Evolutionary conservation across 1,140 invertebrate species (phyloP), one percentile per base, ranked within the genome.

Genomic region (Platorchestia sp.): DNA sequence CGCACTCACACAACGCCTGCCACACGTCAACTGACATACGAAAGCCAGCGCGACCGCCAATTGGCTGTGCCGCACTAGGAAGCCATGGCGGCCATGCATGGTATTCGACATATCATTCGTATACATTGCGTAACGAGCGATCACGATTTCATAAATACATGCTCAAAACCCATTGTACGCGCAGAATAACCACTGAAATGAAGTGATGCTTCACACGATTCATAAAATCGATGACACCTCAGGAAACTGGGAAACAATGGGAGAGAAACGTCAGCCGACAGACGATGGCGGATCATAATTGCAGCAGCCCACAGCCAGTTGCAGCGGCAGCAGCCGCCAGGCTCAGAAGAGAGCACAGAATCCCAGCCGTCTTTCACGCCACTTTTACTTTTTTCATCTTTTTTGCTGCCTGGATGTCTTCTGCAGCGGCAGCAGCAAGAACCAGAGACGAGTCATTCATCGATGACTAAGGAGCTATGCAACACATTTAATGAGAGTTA

Each of bases 1-100:
- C 27, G 36, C 27, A 10, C 27, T 75, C 59, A 75, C 59, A 75
- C 59, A 3, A 22, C 59, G 59, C 14, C 59, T 27, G 59, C 59
- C 59, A 75, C 59, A 75, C 59, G 59, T 75, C 59, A 75, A 75
- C 59, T 75, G 59, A 75, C 59, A 75, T 36, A 75, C 59, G 59
- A 75, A 75, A 75, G 59, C 59, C 59, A 75, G 59, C 59, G 59
- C 14, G 59, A 75, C 59, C 59, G 59, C 59, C 59, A 75, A 75
- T 75, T 75, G 59, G 59, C 59, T 75, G 59, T 75, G 59, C 59
- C 59, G 59, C 59, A 75, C 59, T 75, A 75, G 59, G 59, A 75
- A 75, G 59, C 59, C 59, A 75, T 36, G 10, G 59, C 27, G 59
- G 59, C 59, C 59, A 75, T 75, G 59, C 59, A 75, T 75, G 14